Base-by-base conservation (phyloP, 2,888 invertebrate species). In the Amblyteles armatorius region DNA sequence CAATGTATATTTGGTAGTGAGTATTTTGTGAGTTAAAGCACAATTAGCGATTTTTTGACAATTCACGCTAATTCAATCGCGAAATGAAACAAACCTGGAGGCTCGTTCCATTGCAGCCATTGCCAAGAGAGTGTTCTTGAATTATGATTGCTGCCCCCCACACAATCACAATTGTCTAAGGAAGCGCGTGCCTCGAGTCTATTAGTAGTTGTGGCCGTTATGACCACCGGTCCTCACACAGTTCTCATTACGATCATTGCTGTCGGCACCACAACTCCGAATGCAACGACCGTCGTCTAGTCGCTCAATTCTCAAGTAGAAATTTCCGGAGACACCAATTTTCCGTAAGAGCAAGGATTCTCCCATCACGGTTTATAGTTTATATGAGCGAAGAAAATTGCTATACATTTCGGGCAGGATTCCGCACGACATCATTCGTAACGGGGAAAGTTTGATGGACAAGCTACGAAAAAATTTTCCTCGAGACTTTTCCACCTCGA, bases 381-480 rank as follows among this genome's bases (percentile, higher is more conserved):
- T 83, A 77, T 85, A 76, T 72, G 63, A 68, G 69, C 77, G 68
- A 60, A 50, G 57, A 52, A 60, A 72, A 83, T 72, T 60, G 72
- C 79, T 40, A 69, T 79, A 78, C 68, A 71, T 82, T 85, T 85
- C 74, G 72, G 77, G 60, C 13, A 73, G 77, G 83, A 68, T 60
- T 63, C 73, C 40, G 60, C 50, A 63, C 73, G 29, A 48, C 69
- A 57, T 76, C 36, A 65, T 77, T 80, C 79, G 85, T 88, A 88
- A 86, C 87, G 83, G 85, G 78, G 76, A 87, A 88, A 88, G 73
- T 85, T 88, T 84, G 86, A 88, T 85, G 83, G 84, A 78, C 67
- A 83, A 83, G 76, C 36, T 76, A 57, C 36, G 36, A 52, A 76
- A 80, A 83, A 69, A 83, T 67, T 78, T 73, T 78, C 44, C 63